phyloP scores from a whole-genome alignment of 2,888 invertebrate genomes.

The Ophion costatus region DNA sequence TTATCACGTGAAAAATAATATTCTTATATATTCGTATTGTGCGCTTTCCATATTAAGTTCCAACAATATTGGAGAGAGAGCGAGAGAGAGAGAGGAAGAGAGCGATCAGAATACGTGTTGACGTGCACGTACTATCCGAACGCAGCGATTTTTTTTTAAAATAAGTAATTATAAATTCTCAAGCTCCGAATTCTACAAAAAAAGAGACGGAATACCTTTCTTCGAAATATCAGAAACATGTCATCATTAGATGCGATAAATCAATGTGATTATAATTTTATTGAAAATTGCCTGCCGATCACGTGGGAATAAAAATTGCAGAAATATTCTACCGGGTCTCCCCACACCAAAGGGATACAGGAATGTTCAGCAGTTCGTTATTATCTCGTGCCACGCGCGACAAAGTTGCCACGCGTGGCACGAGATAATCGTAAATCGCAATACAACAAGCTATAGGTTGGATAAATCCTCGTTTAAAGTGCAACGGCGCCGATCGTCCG shows the following conservation, averaged over 20 bases:
- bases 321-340: too few relatives aligned
- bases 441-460: slow-evolving; percentile 3
- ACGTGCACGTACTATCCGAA: slow-evolving; percentile 20
- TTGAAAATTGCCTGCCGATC: slow-evolving; percentile 14
- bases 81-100: background rate
- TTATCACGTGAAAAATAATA: slow-evolving; percentile 39
- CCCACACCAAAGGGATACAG: too few relatives aligned
- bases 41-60: slow-evolving; percentile 25
- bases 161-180: background rate
- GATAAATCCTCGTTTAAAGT: slow-evolving; percentile 42
- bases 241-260: background rate
- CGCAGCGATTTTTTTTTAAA: background rate
- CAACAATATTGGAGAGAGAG: background rate
- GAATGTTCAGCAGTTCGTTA: too few relatives aligned
- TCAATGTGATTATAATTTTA: slow-evolving; percentile 23
- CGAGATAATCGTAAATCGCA: slow-evolving; percentile 27
- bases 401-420: background rate
- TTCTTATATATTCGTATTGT: slow-evolving; percentile 7
- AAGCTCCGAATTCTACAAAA: background rate
- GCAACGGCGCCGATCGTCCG: slow-evolving; percentile 5
- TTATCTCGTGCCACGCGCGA: background rate
- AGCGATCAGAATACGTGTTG: slow-evolving; percentile 28
- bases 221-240: background rate
- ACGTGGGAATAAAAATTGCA: slow-evolving; percentile 10
- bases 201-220: background rate